phyloP scores from a whole-genome alignment of 2,113 vertebrate species.

The Trematocara marginatum region DNA sequence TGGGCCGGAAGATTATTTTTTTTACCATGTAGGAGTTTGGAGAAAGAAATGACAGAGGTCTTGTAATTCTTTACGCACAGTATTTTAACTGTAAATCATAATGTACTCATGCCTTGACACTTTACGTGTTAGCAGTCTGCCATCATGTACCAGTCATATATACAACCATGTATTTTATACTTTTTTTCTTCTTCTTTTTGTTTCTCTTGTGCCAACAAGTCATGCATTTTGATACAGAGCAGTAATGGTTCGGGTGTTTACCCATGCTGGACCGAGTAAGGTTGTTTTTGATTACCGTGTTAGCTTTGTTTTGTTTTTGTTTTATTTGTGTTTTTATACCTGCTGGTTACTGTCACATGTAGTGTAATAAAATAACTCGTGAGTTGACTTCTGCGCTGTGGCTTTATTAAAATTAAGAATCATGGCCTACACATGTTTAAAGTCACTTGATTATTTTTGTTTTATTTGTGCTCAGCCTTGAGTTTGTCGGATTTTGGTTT shows the following conservation, averaged over 20 bases:
- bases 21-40: neutral
- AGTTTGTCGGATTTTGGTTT: neutral
- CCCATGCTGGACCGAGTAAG: neutral
- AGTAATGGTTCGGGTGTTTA: neutral
- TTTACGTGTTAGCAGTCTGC: neutral
- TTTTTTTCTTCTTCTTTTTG: rapidly evolving
- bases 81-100: conserved; percentile 11
- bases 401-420: neutral
- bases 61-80: neutral
- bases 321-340: conserved; percentile 37
- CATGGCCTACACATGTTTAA: neutral
- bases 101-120: neutral
- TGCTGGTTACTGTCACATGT: conserved; percentile 7
- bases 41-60: neutral
- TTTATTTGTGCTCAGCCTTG: neutral
- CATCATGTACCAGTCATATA: neutral
- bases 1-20: neutral
- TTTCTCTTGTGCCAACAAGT: conserved; percentile 30
- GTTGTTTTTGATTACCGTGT: neutral
- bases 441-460: neutral
- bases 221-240: neutral
- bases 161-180: neutral
- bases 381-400: conserved; percentile 12
- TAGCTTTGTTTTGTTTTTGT: conserved; percentile 25
- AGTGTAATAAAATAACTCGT: conserved; percentile 55